Evolutionary conservation across 1,140 invertebrate genomes (phyloP).

Genomic region (Asbolus verrucosus): DNA sequence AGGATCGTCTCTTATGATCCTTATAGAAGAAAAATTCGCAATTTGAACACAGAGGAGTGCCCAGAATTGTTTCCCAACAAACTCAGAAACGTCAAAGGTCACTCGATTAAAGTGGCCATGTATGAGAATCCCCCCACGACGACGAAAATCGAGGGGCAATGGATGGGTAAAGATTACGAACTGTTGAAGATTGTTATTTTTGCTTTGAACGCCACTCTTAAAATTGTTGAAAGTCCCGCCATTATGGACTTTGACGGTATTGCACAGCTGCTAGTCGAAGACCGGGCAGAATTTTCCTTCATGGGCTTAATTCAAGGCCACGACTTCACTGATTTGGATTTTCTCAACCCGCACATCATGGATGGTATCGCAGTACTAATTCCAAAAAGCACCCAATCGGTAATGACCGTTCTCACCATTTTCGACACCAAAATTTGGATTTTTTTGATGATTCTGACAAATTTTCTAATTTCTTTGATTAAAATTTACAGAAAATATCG

Average conservation of each 20-base stretch:
- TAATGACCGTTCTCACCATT: constrained; percentile 7
- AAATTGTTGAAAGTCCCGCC: background rate
- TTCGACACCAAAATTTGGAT: constrained; percentile 4
- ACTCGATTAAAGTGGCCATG: constrained; percentile 7
- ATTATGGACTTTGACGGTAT: background rate
- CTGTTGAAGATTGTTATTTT: background rate
- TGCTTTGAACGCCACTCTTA: background rate
- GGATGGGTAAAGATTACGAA: background rate
- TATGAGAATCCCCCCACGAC: background rate
- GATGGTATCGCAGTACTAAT: background rate
- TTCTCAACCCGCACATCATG: background rate
- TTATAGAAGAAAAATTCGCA: background rate
- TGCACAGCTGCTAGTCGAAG: background rate
- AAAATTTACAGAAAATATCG: background rate
- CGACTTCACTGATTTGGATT: background rate
- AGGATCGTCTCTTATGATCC: background rate
- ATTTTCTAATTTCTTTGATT: background rate
- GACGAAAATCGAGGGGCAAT: background rate
- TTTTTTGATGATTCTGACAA: constrained; percentile 4
- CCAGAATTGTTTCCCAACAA: background rate
- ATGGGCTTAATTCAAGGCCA: constrained; percentile 1
- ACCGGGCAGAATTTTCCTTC: background rate
- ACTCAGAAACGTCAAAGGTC: background rate
- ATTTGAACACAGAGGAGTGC: background rate
- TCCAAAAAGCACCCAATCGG: background rate